Percentiles rank a stretch among this genome's conserved stretches.
These are phyloP conservation scores for Protophormia terraenovae DNA, from an alignment of 2,888 invertebrate species.

Conservation along the genomic window DNA sequence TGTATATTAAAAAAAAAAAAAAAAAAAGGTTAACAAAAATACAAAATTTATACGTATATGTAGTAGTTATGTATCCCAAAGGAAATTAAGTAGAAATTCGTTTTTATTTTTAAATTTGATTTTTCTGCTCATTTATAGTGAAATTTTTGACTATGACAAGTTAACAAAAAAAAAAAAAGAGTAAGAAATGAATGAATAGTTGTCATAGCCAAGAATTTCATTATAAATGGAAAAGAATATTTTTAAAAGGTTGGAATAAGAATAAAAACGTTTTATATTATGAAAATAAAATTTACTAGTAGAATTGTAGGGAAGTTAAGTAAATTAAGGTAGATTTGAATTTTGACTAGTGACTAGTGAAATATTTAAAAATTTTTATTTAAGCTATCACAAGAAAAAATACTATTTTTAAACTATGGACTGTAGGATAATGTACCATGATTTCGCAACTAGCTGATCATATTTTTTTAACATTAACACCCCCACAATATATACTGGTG, in stretches of 20 bases:
- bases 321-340: not conserved
- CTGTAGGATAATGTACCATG: not conserved
- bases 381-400: not conserved
- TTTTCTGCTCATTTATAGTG: not conserved
- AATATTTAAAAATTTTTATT: not conserved
- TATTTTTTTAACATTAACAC: too few species aligned
- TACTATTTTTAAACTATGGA: not conserved
- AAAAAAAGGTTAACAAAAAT: constrained; percentile 71
- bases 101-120: not conserved
- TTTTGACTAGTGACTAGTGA: not conserved
- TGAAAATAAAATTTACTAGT: not conserved
- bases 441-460: not conserved
- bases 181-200: not conserved
- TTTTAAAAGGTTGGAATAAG: not conserved
- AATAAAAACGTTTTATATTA: not conserved
- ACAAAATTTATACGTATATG: constrained; percentile 40
- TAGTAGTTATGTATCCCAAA: constrained; percentile 3
- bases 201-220: constrained; percentile 21
- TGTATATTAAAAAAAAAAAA: too few species aligned
- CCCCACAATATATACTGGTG: too few species aligned
- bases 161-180: not conserved
- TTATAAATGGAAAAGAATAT: not conserved
- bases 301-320: not conserved
- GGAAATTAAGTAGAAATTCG: constrained; percentile 44
- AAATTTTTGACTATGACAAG: constrained; percentile 7